Base-by-base conservation (phyloP, 2,113 vertebrate species). In the Leiothrix lutea region DNA sequence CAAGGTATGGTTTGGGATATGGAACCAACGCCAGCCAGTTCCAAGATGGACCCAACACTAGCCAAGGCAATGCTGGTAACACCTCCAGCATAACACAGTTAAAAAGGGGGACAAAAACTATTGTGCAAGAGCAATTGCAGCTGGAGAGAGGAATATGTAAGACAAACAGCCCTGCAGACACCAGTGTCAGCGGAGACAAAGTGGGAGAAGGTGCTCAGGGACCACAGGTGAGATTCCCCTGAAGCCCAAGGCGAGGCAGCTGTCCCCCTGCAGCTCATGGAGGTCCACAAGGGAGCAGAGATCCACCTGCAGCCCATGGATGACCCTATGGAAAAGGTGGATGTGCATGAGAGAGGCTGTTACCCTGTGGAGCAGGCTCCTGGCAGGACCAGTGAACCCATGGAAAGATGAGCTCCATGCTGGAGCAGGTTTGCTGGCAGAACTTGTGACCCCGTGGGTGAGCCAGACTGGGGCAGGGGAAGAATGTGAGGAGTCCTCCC, bases 271-370 rank as follows among this genome's bases (percentile, higher is more conserved):
- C 48, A 70, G 53, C 7, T 35, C 50, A 5, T 8, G 14, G 47
- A 23, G 22, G 21, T 47, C 22, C 47, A 22, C 47, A 23, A 23
- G 11, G 22, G 47, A 47, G 47, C 47, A 47, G 47, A 47, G 47
- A 21, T 23, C 47, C 47, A 47, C 48, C 25, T 50, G 14, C 25
- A 50, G 31, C 21, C 20, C 31, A 67, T 0, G 0, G 31, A 57
- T 22, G 6, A 44, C 25, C 31, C 65, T 5, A 42, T 0, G 8
- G 26, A 42, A 42, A 73, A 44, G 44, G 14, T 23, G 50, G 36
- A 44, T 33, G 36, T 36, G 26, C 58, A 26, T 35, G 60, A 50
- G 64, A 26, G 14, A 80, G 44, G 26, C 57, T 50, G 31, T 16
- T 23, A 48, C 22, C 36, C 19, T 58, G 26, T 29, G 51, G 19